Evolutionary conservation across 2,888 invertebrate genomes (phyloP), one percentile per base, ranked within the genome.

Genomic region (Acleris laterana): DNA sequence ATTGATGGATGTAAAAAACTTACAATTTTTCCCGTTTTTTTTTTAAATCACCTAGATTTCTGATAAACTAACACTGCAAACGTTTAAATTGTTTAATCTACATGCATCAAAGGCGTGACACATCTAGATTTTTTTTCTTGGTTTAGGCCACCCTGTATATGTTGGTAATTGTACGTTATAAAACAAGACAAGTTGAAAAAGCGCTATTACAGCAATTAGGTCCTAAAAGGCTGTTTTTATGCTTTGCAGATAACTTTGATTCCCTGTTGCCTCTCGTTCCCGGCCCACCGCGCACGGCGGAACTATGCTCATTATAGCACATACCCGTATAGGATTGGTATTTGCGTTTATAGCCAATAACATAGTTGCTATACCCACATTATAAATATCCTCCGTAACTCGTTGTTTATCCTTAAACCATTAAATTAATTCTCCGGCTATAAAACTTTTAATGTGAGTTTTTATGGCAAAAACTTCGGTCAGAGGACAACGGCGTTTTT

Each of bases 381-480:
- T 61, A 66, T 62, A 66, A 66, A 62, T 48, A 57, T 22, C 56
- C 51, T 56, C 66, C 46, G 61, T 57, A 66, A 66, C 61, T 62
- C 62, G 38, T 38, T 66, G 62, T 57, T 66, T 62, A 66, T 62
- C 51, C 51, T 62, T 62, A 16, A 51, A 51, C 48, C 57, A 57
- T 66, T 66, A 66, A 62, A 66, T 62, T 62, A 66, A 62, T 66
- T 66, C 62, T 56, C 16, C 48, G 51, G 38, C 48, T 25, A 48
- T 66, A 62, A 66, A 66, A 57, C 48, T 62, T 64, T 66, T 66
- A 66, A 62, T 66, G 66, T 25, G 46, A 57, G 51, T 66, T 66
- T 64, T 66, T 57, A 62, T 52, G 61, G 56, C 32, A 50, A 65
- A 62, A 61, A 17, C 22, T 63, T 66, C 51, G 42, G 22, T 28